A percentile compares a stretch with the other conserved stretches of the same genome.
phyloP scores from a whole-genome alignment of 2,888 invertebrate genomes.

The Pardosa pseudoannulata region DNA sequence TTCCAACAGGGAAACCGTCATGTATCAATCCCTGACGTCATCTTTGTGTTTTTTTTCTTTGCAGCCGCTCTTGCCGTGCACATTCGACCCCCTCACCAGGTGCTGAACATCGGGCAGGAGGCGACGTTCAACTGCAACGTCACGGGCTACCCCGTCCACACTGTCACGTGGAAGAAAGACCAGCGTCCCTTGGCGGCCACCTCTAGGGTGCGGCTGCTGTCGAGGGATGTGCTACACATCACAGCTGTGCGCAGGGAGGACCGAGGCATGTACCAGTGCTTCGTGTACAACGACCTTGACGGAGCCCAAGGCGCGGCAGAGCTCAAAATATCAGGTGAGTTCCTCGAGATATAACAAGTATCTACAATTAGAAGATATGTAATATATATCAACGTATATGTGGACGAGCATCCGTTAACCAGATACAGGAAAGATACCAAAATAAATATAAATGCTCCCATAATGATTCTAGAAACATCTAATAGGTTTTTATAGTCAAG shows the following conservation, averaged over 20 bases:
- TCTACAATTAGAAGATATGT: no score
- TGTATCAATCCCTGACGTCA: no score
- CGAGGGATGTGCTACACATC: conserved; percentile 78
- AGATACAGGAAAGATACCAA: no score
- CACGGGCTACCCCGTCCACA: conserved; percentile 88
- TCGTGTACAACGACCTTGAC: conserved; percentile 89
- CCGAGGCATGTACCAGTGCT: conserved; percentile 94
- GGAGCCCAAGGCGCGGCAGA: conserved; percentile 90
- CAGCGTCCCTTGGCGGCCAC: conserved; percentile 82
- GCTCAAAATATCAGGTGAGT: conserved; percentile 84
- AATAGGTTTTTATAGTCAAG: no score
- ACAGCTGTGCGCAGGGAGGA: conserved; percentile 87
- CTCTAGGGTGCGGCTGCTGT: conserved; percentile 33
- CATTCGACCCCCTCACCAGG: conserved; percentile 81
- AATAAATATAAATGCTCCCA: no score
- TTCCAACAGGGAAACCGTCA: no score
- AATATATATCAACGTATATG: no score
- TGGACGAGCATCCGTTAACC: no score
- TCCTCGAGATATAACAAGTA: no score
- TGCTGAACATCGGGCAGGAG: conserved; percentile 89
- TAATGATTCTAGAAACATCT: no score
- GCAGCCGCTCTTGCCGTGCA: conserved; percentile 87
- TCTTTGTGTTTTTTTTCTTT: no score
- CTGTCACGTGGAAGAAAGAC: conserved; percentile 89
- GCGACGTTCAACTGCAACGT: conserved; percentile 91